These are phyloP conservation scores for Tachysurus vachellii DNA, from an alignment of 2,113 vertebrate genomes.

Conservation along the genomic window DNA sequence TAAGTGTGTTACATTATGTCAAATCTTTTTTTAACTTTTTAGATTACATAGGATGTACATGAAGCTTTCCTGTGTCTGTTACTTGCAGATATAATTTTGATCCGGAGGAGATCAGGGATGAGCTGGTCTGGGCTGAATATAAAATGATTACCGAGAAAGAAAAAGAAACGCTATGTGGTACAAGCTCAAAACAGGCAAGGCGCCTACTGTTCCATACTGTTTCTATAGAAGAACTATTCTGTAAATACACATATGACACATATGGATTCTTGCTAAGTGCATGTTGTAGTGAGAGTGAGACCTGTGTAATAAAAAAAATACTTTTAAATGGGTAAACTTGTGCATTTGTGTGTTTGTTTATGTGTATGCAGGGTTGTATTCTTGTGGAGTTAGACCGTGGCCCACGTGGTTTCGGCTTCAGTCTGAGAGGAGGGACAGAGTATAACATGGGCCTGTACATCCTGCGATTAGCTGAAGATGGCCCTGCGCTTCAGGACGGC, in stretches of 20 bases:
- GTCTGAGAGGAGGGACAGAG: conserved; percentile 93
- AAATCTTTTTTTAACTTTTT: neutral
- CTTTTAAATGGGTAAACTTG: neutral
- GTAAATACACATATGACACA: neutral
- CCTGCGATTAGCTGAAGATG: conserved; percentile 91
- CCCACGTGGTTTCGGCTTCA: conserved; percentile 92
- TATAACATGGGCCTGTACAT: conserved; percentile 99
- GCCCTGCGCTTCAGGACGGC: conserved; percentile 88
- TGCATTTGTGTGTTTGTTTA: conserved; percentile 27
- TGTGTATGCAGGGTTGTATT: conserved; percentile 78
- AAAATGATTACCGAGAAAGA: conserved; percentile 74
- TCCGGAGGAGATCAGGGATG: conserved; percentile 75
- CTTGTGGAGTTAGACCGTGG: conserved; percentile 91
- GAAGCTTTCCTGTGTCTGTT: neutral
- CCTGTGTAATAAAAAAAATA: neutral
- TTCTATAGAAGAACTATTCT: neutral
- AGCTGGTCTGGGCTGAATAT: conserved; percentile 79
- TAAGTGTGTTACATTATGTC: neutral
- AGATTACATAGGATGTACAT: neutral
- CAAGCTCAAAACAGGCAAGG: conserved; percentile 74
- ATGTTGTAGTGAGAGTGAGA: neutral
- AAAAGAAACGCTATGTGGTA: conserved; percentile 58
- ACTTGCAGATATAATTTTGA: conserved; percentile 59
- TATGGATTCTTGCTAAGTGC: neutral
- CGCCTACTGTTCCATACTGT: neutral